A percentile compares a stretch with the other conserved stretches of the same genome.
Conservation (phyloP, 2,113 vertebrate species). For the Rhinolophus ferrumequinum region DNA sequence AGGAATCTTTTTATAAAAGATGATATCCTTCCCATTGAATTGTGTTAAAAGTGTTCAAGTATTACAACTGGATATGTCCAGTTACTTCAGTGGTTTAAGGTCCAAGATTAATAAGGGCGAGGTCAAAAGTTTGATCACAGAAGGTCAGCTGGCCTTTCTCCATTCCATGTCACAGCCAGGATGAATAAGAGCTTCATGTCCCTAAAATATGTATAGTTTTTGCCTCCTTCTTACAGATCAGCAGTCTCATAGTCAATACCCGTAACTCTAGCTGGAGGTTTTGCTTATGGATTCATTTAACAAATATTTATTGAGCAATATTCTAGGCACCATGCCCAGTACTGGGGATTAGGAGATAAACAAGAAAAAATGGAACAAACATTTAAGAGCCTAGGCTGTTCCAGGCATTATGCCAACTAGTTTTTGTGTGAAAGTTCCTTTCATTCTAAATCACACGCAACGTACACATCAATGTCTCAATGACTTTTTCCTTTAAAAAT, state of each 20-base stretch:
- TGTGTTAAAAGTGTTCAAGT: neutral
- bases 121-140: neutral
- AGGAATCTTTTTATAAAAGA: neutral
- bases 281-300: slow-evolving; percentile 23
- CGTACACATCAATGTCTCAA: neutral
- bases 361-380: neutral
- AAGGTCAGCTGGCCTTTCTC: neutral
- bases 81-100: neutral
- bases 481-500: neutral
- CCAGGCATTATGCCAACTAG: neutral
- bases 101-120: neutral
- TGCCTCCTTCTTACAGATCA: neutral
- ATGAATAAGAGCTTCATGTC: neutral
- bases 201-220: neutral
- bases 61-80: neutral
- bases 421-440: neutral
- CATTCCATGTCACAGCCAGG: neutral
- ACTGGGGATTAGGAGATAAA: neutral
- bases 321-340: neutral
- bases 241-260: neutral
- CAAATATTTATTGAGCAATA: slow-evolving; percentile 57
- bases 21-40: neutral
- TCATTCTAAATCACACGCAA: neutral
- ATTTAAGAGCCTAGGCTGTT: neutral
- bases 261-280: neutral